Base-by-base conservation (phyloP, 1,140 invertebrate species). In the Plectrocnemia conspersa region DNA sequence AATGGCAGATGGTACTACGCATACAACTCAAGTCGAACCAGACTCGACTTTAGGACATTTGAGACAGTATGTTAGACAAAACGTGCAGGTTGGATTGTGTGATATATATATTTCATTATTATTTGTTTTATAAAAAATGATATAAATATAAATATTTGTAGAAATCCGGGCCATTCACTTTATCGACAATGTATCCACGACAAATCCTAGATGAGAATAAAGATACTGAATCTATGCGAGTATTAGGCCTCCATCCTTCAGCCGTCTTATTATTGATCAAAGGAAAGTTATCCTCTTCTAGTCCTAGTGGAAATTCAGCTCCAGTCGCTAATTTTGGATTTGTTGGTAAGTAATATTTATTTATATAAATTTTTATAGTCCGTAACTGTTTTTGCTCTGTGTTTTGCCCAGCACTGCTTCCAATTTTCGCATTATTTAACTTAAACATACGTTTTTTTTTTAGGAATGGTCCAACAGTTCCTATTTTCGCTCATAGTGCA, bases 181-280 rank as follows among this genome's bases (percentile, higher is more conserved):
- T 93, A 52, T 87, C 84, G 38, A 86, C 85, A 21, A 85, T 84
- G 27, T 93, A 89, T 69, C 91, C 91, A 1, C 78, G 86, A 22
- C 77, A 82, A 36, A 82, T 88, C 64, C 84, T 93, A 60, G 79
- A 77, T 3, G 64, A 71, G 3, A 70, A 75, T 1, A 81, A 87
- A 53, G 79, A 86, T 61, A 64, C 66, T 2, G 69, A 76, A 62
- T 81, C 81, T 5, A 73, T 95, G 10, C 60, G 75, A 11, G 81
- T 86, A 27, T 68, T 94, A 36, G 78, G 84, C 60, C 75, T 95
- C 36, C 80, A 83, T 42, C 92, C 91, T 0, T 87, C 84, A 38
- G 83, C 89, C 16, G 86, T 88, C 1, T 68, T 94, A 29, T 77
- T 92, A 36, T 83, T 93, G 52, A 68, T 93, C 45, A 85, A 6